Conservation (phyloP, 2,113 vertebrate species). For the Geococcyx californianus region DNA sequence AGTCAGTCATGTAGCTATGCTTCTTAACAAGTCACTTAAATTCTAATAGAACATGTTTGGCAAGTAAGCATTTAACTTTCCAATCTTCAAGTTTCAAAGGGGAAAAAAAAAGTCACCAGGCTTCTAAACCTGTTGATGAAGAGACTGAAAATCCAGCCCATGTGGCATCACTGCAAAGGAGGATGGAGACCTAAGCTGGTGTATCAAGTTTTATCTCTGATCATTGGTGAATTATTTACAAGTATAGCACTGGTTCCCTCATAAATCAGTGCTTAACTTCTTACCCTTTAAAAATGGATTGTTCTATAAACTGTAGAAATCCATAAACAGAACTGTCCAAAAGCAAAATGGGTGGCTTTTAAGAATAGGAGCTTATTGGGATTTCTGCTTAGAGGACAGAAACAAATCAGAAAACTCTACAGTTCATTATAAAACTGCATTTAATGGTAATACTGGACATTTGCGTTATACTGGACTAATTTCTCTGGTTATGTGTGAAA, state of each 20-base stretch:
- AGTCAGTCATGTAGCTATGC: background rate
- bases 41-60: background rate
- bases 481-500: background rate
- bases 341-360: background rate
- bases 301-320: background rate
- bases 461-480: background rate
- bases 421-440: background rate
- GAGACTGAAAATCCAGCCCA: background rate
- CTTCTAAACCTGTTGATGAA: background rate
- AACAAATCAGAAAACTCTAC: background rate
- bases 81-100: background rate
- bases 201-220: background rate
- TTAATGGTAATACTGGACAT: background rate
- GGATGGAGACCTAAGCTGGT: background rate
- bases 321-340: background rate
- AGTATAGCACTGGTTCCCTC: background rate
- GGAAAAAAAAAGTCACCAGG: no score
- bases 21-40: background rate
- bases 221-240: constrained; percentile 17
- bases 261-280: background rate
- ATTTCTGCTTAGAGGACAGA: background rate
- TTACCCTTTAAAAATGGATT: background rate
- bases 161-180: background rate
- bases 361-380: background rate
- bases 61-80: background rate